These are phyloP conservation scores for Aurelia aurita DNA, from an alignment of 30 jellyfish, hydroid and myxozoan genomes.

Conservation along the genomic window DNA sequence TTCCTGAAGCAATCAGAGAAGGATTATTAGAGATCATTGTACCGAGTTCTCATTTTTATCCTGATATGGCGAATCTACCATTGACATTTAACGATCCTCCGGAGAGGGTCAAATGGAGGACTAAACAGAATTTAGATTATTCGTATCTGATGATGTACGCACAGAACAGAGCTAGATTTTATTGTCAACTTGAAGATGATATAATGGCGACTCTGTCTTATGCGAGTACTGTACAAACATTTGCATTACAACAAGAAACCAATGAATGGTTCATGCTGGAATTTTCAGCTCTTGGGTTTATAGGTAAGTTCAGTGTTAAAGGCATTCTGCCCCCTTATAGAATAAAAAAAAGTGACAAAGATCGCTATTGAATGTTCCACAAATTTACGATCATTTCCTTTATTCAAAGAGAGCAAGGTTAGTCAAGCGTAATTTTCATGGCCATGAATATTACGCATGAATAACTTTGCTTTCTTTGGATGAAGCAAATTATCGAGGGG, in stretches of 20 bases:
- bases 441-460: no score
- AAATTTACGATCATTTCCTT: no score
- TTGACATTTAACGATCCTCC: constrained; percentile 92
- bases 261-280: constrained; percentile 96
- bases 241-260: constrained; percentile 92
- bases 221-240: constrained; percentile 92
- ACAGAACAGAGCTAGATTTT: constrained; percentile 84
- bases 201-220: constrained; percentile 94
- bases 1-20: constrained; percentile 66
- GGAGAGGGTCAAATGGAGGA: constrained; percentile 98
- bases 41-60: constrained; percentile 84
- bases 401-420: no score
- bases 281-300: constrained; percentile 92
- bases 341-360: no score
- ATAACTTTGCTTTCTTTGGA: no score
- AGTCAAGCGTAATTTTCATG: no score
- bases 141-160: constrained; percentile 97
- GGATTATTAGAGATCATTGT: constrained; percentile 88
- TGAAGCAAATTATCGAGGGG: no score
- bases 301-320: constrained; percentile 78
- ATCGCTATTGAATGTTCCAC: no score
- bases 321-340: no score
- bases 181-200: constrained; percentile 96
- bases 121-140: constrained; percentile 94
- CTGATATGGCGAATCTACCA: constrained; percentile 88